Evolutionary conservation across 2,797 vertebrate species (phyloP).

Genomic region (Helostoma temminkii): DNA sequence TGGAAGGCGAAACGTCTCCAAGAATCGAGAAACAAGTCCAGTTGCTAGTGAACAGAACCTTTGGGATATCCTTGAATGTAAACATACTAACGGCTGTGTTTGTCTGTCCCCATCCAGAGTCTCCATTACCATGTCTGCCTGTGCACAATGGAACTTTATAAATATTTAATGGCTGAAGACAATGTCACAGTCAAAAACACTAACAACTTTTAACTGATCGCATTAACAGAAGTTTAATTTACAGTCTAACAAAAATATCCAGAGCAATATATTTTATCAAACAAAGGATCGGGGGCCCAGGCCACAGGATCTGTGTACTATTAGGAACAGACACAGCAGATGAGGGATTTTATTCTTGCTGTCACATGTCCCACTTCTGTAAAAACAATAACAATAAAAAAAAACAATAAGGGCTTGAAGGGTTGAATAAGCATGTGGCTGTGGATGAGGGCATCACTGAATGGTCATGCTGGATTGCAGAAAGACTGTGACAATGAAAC

Average conservation of each 20-base stretch:
- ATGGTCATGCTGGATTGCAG: slow-evolving; percentile 34
- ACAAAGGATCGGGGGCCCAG: too few relatives aligned
- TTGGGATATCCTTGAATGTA: slow-evolving; percentile 37
- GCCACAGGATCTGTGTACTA: not conserved
- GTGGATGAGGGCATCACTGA: slow-evolving; percentile 16
- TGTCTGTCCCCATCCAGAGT: slow-evolving; percentile 21
- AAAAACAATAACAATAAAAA: not conserved
- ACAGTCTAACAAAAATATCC: not conserved
- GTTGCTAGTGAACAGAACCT: too few relatives aligned
- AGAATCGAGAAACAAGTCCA: too few relatives aligned
- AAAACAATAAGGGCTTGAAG: not conserved
- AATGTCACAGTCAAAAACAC: not conserved
- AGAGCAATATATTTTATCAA: not conserved
- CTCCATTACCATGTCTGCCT: slow-evolving; percentile 17
- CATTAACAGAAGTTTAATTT: not conserved
- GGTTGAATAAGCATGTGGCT: slow-evolving; percentile 5
- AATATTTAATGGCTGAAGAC: slow-evolving; percentile 21
- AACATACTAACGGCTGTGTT: slow-evolving; percentile 44
- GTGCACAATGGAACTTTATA: slow-evolving; percentile 5
- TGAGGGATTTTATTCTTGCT: not conserved
- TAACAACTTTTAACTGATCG: not conserved
- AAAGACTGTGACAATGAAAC: slow-evolving; percentile 29
- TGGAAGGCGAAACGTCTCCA: too few relatives aligned
- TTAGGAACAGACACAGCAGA: slow-evolving; percentile 1
- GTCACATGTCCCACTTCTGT: not conserved